Evolutionary conservation across 2,113 vertebrate species (phyloP).

Genomic region (Tringa solitaria): DNA sequence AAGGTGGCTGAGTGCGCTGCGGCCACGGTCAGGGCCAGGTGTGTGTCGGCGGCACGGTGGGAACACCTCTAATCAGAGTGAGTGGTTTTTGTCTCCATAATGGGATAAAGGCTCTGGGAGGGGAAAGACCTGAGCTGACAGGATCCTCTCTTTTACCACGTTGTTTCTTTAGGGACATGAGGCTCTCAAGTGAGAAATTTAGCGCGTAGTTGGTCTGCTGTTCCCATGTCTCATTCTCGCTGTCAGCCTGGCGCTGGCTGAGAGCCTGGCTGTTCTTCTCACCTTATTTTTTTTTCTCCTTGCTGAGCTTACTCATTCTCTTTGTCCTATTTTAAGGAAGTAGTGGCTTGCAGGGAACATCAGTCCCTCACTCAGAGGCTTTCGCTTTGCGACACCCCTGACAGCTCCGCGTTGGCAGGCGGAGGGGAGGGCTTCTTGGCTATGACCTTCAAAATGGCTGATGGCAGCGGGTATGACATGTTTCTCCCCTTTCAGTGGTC

Average conservation of each 20-base stretch:
- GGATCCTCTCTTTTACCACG: background rate
- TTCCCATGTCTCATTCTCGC: background rate
- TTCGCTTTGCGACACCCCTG: background rate
- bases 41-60: fast-evolving
- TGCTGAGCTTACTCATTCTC: background rate
- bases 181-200: background rate
- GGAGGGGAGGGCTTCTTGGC: background rate
- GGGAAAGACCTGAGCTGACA: background rate
- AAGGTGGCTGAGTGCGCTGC: background rate
- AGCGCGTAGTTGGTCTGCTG: background rate
- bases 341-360: background rate
- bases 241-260: background rate
- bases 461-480: background rate
- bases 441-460: slow-evolving; percentile 33
- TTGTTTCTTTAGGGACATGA: background rate
- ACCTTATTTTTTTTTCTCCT: background rate
- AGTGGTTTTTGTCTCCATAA: background rate
- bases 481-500: background rate
- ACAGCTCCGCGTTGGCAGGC: background rate
- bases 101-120: background rate
- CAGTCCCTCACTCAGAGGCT: background rate
- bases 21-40: fast-evolving
- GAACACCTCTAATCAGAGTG: background rate
- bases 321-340: slow-evolving; percentile 6
- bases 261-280: background rate